Base-by-base conservation (phyloP, 2,888 invertebrate genomes). In the Morpho deidamia region DNA sequence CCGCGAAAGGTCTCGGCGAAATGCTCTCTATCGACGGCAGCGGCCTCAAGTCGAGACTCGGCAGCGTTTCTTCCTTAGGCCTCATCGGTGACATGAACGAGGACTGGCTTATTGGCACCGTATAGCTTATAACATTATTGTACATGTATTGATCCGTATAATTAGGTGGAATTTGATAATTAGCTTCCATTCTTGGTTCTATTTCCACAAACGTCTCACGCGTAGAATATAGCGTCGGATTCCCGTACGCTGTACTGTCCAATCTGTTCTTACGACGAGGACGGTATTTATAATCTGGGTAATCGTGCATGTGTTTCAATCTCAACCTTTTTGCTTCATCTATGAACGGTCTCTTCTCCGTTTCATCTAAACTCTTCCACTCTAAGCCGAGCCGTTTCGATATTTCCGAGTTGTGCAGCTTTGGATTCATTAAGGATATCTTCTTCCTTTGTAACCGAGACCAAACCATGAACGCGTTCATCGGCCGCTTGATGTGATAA, bases 391-490 rank as follows among this genome's bases (percentile, higher is more conserved):
- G 83, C 10, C 95, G 85, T 72, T 96, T 96, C 11, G 95, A 95
- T 68, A 97, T 97, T 76, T 94, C 94, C 0, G 94, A 93, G 67
- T 94, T 94, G 76, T 94, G 94, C 66, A 94, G 86, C 68, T 94
- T 94, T 53, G 96, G 96, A 73, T 96, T 95, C 74, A 96, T 93
- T 75, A 93, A 91, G 0, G 96, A 95, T 78, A 96, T 96, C 72
- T 95, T 95, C 71, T 95, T 93, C 44, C 96, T 81, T 71, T 98
- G 98, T 42, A 97, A 88, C 53, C 98, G 88, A 8, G 97, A 97
- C 98, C 98, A 98, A 10, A 98, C 98, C 98, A 99, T 98, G 87
- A 98, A 98, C 0, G 98, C 98, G 83, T 99, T 99, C 98, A 99
- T 99, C 10, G 98, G 98, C 64, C 98, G 91, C 78, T 98, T 99